Base-by-base conservation (phyloP, 2,797 vertebrate species). In the Phataginus tricuspis region DNA sequence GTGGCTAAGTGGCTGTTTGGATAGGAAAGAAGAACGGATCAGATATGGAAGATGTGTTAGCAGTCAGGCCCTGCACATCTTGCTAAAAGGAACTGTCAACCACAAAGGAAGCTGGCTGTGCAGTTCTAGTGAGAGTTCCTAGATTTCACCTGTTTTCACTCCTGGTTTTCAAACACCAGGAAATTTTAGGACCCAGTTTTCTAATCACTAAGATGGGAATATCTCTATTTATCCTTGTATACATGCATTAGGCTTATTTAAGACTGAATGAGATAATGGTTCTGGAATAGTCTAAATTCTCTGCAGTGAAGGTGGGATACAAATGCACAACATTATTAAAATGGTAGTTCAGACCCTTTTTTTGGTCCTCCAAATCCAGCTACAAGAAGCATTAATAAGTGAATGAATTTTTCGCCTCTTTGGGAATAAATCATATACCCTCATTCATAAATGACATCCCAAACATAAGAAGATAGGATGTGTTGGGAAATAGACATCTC, bases 291-390 rank as follows among this genome's bases (percentile, higher is more conserved):
- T 95, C 14, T 92, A 95, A 93, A 75, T 74, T 94, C 49, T 91
- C 79, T 64, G 29, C n/a, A 95, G 49, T 78, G 45, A 96, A 82
- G 55, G 6, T 90, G 11, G 85, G 37, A 61, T 75, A 77, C 14
- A 97, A 93, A 90, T 55, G 39, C 31, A 94, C 27, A 51, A 53
- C 34, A 49, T 80, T 68, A 78, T 88, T 63, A 90, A 93, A 87
- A 86, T 79, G 37, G 85, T 21, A 87, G 27, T 59, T 85, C 51
- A 49, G 15, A 71, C 19, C 5, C 27, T 69, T 34, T 57, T 89
- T 91, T 82, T 63, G 34, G 57, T 77, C 89, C 37, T 94, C 34
- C 37, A 97, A 78, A 86, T 57, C 53, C 90, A 91, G 45, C 83
- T 61, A 92, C 86, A 25, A 63, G 37, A 91, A 93, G 94, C 9